Base-by-base conservation (phyloP, 2,797 vertebrate species). In the Helicolenus hilgendorfi region DNA sequence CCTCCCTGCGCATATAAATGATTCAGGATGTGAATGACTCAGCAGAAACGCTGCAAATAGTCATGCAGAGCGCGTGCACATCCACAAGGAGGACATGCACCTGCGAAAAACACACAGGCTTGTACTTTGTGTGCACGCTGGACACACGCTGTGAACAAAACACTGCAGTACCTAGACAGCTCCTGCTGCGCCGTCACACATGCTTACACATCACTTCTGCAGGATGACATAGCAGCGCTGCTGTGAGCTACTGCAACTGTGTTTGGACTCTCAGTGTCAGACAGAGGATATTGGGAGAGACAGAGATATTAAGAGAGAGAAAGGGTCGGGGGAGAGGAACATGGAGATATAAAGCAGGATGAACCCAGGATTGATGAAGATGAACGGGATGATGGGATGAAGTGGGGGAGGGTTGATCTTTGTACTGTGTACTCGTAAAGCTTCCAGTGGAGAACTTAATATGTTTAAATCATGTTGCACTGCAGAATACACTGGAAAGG, bases 11-110 rank as follows among this genome's bases (percentile, higher is more conserved):
- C 20, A 22, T 72, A 75, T 94, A 70, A 90, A 96, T 89, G 24
- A 91, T 94, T 92, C 73, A 94, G 38, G 55, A 75, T 63, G 73
- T 3, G 65, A 83, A 84, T 96, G 94, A 96, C 86, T 95, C 89
- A 89, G 93, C 94, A 96, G 68, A 83, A 31, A 89, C 20, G 4
- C 68, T 79, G 20, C 53, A 56, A 79, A 74, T 4, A 59, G 69
- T 36, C 69, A 49, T 22, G 63, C 49, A n/a, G 24, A 27, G 74
- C 7, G 15, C 6, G 33, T 35, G 24, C 72, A 73, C 53, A 73
- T 58, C n/a, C 60, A 35, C 36, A 0, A 74, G 71, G 53, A 72
- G 71, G 53, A 72, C 38, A 27, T 2, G 49, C 79, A 79, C 7
- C 15, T 29, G 60, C 70, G 38, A 41, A 83, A 72, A 4, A 49